Conservation (phyloP, 2,797 vertebrate species). For the Lagocephalus sceleratus region DNA sequence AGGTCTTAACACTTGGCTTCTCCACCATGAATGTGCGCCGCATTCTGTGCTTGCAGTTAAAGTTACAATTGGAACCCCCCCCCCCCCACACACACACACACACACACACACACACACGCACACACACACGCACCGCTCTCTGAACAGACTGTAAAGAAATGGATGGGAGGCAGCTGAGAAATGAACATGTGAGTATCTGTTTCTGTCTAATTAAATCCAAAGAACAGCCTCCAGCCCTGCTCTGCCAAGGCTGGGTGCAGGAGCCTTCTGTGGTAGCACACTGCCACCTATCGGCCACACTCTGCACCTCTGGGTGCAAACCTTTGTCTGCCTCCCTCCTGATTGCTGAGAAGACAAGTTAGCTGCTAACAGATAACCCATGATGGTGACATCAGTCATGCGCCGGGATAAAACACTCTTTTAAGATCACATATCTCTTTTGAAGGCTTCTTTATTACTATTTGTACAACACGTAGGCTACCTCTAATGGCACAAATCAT, state of each 20-base stretch:
- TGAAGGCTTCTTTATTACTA: conserved; percentile 76
- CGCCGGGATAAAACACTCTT: conserved; percentile 70
- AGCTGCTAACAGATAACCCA: conserved; percentile 70
- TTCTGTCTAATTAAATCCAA: conserved; percentile 85
- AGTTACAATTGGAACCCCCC: conserved; percentile 73
- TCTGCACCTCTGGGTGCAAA: conserved; percentile 27
- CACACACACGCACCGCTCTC: neutral
- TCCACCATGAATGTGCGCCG: conserved; percentile 63
- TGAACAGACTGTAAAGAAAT: conserved; percentile 75
- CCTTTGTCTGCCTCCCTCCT: conserved; percentile 54
- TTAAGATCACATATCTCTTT: conserved; percentile 77
- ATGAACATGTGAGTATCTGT: conserved; percentile 83
- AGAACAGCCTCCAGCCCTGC: conserved; percentile 75
- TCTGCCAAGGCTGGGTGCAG: conserved; percentile 62
- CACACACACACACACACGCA: neutral
- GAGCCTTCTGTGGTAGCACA: conserved; percentile 73
- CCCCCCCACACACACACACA: neutral
- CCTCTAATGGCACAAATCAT: conserved; percentile 75
- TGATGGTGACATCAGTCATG: conserved; percentile 72
- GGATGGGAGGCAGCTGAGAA: conserved; percentile 80
- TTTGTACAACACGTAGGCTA: conserved; percentile 71
- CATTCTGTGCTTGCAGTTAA: conserved; percentile 72
- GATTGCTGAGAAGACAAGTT: conserved; percentile 70
- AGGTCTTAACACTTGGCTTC: conserved; percentile 75
- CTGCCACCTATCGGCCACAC: conserved; percentile 80